Conservation (phyloP, 1,140 invertebrate species). For the Globodera rostochiensis region DNA sequence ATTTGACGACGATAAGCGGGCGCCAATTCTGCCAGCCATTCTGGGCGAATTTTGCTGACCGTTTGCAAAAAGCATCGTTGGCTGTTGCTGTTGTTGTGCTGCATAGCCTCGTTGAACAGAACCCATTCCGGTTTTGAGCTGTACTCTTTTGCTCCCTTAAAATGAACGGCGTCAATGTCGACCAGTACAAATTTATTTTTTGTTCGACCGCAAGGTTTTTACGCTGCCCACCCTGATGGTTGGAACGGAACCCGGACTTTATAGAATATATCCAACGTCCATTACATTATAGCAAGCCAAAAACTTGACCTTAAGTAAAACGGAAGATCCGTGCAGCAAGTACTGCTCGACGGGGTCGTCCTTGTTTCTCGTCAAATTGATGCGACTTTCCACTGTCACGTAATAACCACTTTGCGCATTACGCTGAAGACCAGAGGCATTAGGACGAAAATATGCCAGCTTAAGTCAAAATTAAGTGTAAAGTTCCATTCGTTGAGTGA, state of each 20-base stretch:
- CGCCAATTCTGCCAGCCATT: conserved; percentile 71
- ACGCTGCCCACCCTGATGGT: no score
- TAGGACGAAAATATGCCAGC: not conserved
- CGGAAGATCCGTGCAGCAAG: not conserved
- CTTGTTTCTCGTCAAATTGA: conserved; percentile 72
- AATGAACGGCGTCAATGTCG: not conserved
- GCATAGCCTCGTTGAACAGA: conserved; percentile 98
- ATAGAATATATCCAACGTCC: no score
- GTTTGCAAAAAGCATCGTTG: conserved; percentile 81
- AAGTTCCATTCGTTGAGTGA: conserved; percentile 10
- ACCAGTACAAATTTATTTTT: no score
- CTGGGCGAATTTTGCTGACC: conserved; percentile 94
- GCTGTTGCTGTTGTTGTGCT: conserved; percentile 95
- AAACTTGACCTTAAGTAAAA: not conserved
- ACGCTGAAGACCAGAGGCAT: conserved; percentile 78
- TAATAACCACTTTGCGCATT: conserved; percentile 92
- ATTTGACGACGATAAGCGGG: not conserved
- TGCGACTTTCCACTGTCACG: conserved; percentile 95
- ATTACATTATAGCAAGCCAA: no score
- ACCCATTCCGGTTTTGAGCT: conserved; percentile 98
- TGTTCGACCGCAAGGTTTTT: no score
- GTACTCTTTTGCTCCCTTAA: not conserved
- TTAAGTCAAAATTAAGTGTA: conserved; percentile 7
- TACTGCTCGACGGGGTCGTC: not conserved
- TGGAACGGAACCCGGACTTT: no score